A percentile compares a stretch with the other conserved stretches of the same genome.
Evolutionary conservation across 2,797 vertebrate genomes (phyloP).

Genomic region (Ctenopoma kingsleyae): DNA sequence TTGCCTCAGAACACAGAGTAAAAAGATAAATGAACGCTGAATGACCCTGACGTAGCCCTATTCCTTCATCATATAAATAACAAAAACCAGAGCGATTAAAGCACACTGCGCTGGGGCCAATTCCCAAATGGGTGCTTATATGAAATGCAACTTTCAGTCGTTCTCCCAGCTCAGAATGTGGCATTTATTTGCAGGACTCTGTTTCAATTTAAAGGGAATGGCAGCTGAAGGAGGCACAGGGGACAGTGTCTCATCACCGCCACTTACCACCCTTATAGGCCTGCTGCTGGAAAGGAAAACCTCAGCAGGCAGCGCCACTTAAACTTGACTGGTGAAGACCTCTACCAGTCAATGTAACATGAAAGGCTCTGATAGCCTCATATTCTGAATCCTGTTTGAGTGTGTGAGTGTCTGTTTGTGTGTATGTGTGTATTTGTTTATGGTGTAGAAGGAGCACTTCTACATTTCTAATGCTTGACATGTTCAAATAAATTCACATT

Average conservation of each 20-base stretch:
- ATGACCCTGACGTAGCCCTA: constrained; percentile 77
- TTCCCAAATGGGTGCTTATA: constrained; percentile 90
- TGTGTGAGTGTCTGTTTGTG: constrained; percentile 39
- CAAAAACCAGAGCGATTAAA: constrained; percentile 86
- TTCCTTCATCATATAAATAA: constrained; percentile 93
- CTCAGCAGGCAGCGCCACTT: constrained; percentile 81
- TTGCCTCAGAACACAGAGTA: constrained; percentile 60
- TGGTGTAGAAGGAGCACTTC: constrained; percentile 9
- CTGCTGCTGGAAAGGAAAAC: constrained; percentile 73
- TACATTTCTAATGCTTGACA: constrained; percentile 13
- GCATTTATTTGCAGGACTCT: constrained; percentile 91
- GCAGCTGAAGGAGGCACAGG: constrained; percentile 91
- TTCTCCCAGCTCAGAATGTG: constrained; percentile 84
- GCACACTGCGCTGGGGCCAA: constrained; percentile 79
- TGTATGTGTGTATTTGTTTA: constrained; percentile 6
- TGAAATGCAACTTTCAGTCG: constrained; percentile 87
- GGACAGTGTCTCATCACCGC: constrained; percentile 88
- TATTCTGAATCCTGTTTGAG: constrained; percentile 62
- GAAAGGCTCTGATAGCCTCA: constrained; percentile 71
- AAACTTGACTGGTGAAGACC: constrained; percentile 75
- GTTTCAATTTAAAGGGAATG: constrained; percentile 92
- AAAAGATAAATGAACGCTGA: constrained; percentile 81
- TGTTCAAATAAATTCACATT: neutral
- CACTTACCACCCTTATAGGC: constrained; percentile 82
- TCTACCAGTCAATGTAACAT: constrained; percentile 83